Evolutionary conservation across 2,888 invertebrate genomes (phyloP).

Genomic region (Cataglyphis livida): DNA sequence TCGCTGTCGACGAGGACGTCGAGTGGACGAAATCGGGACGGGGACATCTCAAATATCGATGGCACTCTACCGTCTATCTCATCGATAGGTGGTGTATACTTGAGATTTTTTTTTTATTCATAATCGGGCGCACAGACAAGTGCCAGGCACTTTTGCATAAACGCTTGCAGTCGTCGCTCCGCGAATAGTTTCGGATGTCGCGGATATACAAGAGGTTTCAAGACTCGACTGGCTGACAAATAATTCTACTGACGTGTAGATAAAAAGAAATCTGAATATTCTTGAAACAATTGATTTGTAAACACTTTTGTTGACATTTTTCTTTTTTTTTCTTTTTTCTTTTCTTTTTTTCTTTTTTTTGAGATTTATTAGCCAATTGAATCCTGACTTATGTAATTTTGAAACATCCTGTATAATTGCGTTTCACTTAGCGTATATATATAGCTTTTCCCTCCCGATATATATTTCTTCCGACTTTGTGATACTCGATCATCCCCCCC

Average conservation of each 20-base stretch:
- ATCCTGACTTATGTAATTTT: too few species aligned
- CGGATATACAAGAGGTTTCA: neutral
- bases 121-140: neutral
- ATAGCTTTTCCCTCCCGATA: neutral
- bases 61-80: neutral
- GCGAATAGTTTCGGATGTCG: neutral
- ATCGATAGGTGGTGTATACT: neutral
- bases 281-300: neutral
- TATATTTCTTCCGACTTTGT: neutral
- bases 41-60: conserved; percentile 11
- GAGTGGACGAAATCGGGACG: neutral
- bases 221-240: neutral
- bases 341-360: too few species aligned
- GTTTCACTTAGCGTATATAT: neutral
- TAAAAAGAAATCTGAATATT: neutral
- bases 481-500: conserved; percentile 6
- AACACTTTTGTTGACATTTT: too few species aligned
- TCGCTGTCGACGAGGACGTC: neutral
- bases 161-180: neutral
- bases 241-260: neutral
- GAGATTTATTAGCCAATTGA: too few species aligned
- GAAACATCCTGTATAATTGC: neutral
- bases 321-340: too few species aligned
- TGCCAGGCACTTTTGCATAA: neutral
- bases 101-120: conserved; percentile 42